Evolutionary conservation across 2,797 vertebrate genomes (phyloP).

Genomic region (Clamator glandarius): DNA sequence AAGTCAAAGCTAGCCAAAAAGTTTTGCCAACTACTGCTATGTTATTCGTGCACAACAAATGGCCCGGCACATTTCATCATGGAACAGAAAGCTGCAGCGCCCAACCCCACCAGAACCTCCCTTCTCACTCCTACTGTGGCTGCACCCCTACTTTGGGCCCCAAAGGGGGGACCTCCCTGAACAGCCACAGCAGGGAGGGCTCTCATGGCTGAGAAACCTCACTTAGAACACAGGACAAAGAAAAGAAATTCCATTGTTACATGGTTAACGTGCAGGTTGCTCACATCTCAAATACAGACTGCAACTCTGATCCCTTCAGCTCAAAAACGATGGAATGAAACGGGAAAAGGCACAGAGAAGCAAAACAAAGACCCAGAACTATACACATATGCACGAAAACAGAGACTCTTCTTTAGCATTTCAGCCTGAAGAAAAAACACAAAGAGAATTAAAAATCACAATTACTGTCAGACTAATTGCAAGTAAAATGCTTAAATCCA

Average conservation of each 20-base stretch:
- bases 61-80: background rate
- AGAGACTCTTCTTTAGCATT: background rate
- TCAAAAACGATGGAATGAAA: background rate
- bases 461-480: background rate
- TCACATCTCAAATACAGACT: background rate
- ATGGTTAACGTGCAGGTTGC: background rate
- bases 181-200: background rate
- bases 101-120: background rate
- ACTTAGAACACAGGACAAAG: background rate
- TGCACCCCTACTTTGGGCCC: background rate
- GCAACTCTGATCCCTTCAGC: background rate
- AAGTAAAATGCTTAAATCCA: background rate
- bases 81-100: background rate
- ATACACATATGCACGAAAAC: background rate
- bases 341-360: background rate
- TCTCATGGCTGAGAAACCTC: background rate
- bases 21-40: constrained; percentile 34
- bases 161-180: background rate
- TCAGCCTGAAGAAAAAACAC: background rate
- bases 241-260: background rate
- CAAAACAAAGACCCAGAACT: background rate
- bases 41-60: constrained; percentile 14
- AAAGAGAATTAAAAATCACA: background rate
- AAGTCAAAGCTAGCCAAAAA: constrained; percentile 42
- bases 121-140: background rate